Percentiles rank a stretch among this genome's conserved stretches.
Conservation (phyloP, 2,888 invertebrate species). For the Acronicta leporina region DNA sequence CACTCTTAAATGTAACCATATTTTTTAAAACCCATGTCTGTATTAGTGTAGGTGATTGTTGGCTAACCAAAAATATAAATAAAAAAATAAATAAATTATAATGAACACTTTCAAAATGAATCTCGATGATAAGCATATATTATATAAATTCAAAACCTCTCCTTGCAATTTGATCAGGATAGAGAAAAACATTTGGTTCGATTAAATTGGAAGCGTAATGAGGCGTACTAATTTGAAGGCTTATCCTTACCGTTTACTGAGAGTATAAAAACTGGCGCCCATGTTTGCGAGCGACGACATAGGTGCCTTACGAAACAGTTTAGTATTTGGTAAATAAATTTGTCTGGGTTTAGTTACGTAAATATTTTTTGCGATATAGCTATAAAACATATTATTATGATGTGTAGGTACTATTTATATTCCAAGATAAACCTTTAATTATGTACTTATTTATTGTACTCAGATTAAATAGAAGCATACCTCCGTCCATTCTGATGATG, state of each 20-base stretch:
- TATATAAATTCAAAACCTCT: slow-evolving; percentile 50
- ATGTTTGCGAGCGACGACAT: slow-evolving; percentile 36
- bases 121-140: slow-evolving; percentile 33
- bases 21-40: no score
- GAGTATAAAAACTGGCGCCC: slow-evolving; percentile 42
- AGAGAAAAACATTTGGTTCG: slow-evolving; percentile 48
- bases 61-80: no score
- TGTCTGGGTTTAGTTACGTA: not conserved
- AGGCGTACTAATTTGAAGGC: slow-evolving; percentile 46
- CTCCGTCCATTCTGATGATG: no score
- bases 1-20: no score
- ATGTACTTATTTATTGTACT: no score
- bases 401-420: no score
- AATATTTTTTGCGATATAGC: not conserved
- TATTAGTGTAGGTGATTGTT: no score
- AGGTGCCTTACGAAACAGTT: not conserved
- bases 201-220: slow-evolving; percentile 52
- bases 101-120: slow-evolving; percentile 10
- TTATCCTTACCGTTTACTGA: slow-evolving; percentile 47
- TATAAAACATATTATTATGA: no score
- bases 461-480: no score
- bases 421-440: no score
- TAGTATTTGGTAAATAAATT: slow-evolving; percentile 10
- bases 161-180: slow-evolving; percentile 46
- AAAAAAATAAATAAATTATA: no score